Conservation (phyloP, 2,113 vertebrate species). For the Haemorhous mexicanus region DNA sequence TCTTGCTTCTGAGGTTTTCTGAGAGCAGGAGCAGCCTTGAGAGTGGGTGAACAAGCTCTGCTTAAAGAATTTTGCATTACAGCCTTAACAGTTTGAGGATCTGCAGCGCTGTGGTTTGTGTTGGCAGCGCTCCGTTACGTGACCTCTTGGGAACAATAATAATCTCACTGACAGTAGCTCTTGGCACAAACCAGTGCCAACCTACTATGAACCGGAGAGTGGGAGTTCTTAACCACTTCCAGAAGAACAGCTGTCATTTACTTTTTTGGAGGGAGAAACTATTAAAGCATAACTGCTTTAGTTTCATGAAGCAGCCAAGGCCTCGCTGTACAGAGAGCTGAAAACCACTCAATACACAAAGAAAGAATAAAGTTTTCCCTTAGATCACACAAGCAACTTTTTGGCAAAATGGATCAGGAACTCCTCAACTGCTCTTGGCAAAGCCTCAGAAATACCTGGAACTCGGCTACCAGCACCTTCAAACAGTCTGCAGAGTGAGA, state of each 20-base stretch:
- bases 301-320: not conserved
- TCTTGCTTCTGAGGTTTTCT: not conserved
- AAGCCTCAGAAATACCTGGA: not conserved
- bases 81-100: not conserved
- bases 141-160: slow-evolving; percentile 36
- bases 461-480: not conserved
- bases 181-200: slow-evolving; percentile 10
- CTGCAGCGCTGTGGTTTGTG: not conserved
- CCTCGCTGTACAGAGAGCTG: not conserved
- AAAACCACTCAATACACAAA: not conserved
- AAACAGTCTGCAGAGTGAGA: not conserved
- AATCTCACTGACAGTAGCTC: slow-evolving; percentile 42
- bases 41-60: not conserved
- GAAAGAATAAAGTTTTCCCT: not conserved
- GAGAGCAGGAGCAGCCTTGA: not conserved
- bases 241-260: slow-evolving; percentile 4
- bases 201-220: not conserved
- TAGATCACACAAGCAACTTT: not conserved
- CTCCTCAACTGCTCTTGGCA: not conserved
- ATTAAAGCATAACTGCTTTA: not conserved
- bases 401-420: not conserved
- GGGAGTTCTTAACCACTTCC: slow-evolving; percentile 28
- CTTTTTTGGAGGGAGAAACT: not conserved
- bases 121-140: not conserved
- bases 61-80: not conserved